Evolutionary conservation across 1,140 invertebrate species (phyloP).

Genomic region (Octopus sinensis): DNA sequence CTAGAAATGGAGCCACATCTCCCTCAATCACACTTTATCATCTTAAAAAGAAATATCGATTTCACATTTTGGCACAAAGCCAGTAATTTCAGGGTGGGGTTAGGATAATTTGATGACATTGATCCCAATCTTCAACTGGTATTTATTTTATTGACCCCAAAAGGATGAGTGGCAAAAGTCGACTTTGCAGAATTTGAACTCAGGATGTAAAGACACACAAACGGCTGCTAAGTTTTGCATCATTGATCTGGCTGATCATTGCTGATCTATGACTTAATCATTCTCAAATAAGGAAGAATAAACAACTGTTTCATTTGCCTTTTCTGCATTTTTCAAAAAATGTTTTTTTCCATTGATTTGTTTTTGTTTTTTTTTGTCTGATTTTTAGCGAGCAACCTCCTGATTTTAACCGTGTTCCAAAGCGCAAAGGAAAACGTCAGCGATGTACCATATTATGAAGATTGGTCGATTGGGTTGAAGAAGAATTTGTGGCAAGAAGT

Average conservation of each 20-base stretch:
- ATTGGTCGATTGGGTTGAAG: background rate
- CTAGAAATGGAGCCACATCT: no score
- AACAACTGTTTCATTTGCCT: background rate
- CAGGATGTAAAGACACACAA: background rate
- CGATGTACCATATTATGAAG: constrained; percentile 5
- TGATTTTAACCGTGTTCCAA: constrained; percentile 2
- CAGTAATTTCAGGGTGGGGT: no score
- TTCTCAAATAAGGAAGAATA: background rate
- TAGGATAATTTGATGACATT: no score
- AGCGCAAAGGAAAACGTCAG: constrained; percentile 1
- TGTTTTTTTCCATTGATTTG: background rate
- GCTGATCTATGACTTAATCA: background rate
- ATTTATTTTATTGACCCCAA: no score
- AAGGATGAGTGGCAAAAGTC: no score
- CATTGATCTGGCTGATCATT: background rate
- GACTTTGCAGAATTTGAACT: background rate
- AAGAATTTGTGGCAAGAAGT: no score
- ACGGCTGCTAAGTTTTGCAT: background rate
- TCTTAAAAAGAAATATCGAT: no score
- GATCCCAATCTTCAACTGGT: no score
- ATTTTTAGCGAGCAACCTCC: constrained; percentile 32
- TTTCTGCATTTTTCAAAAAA: background rate
- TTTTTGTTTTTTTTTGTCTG: background rate
- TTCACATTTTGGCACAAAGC: no score
- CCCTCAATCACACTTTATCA: no score